phyloP scores from a whole-genome alignment of 2,797 vertebrate species.

The Champsocephalus esox region DNA sequence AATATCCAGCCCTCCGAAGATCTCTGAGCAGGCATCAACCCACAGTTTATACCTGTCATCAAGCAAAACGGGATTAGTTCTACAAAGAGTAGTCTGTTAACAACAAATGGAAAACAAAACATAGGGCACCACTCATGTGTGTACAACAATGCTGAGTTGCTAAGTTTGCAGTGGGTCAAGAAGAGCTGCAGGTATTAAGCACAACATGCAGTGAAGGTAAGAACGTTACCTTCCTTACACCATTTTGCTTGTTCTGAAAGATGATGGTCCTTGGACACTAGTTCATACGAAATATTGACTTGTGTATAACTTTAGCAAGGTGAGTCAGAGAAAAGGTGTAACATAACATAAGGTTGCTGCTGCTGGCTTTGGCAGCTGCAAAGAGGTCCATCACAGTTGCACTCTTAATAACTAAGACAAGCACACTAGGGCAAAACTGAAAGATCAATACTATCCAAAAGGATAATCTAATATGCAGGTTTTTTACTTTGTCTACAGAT shows the following conservation, averaged over 20 bases:
- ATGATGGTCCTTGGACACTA: neutral
- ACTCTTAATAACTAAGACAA: conserved; percentile 19
- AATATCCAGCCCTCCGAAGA: conserved; percentile 96
- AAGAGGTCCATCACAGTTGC: neutral
- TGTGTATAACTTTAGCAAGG: conserved; percentile 13
- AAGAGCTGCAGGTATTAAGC: conserved; percentile 6
- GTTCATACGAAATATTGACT: no score
- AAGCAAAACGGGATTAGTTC: conserved; percentile 20
- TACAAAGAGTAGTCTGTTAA: neutral
- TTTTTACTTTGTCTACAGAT: neutral
- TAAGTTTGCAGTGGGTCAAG: neutral
- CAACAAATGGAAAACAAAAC: neutral
- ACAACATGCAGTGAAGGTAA: neutral
- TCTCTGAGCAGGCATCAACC: conserved; percentile 95
- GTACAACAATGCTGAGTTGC: neutral
- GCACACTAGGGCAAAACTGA: conserved; percentile 1
- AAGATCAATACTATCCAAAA: conserved; percentile 16
- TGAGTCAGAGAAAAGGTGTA: conserved; percentile 24
- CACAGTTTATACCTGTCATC: conserved; percentile 90
- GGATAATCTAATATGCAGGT: neutral
- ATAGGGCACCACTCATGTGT: neutral
- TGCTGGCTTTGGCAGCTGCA: neutral
- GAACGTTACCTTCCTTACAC: neutral
- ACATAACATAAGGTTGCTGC: conserved; percentile 6
- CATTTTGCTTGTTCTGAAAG: neutral